Conservation (phyloP, 2,888 invertebrate genomes). For the Coelinius sp. region DNA sequence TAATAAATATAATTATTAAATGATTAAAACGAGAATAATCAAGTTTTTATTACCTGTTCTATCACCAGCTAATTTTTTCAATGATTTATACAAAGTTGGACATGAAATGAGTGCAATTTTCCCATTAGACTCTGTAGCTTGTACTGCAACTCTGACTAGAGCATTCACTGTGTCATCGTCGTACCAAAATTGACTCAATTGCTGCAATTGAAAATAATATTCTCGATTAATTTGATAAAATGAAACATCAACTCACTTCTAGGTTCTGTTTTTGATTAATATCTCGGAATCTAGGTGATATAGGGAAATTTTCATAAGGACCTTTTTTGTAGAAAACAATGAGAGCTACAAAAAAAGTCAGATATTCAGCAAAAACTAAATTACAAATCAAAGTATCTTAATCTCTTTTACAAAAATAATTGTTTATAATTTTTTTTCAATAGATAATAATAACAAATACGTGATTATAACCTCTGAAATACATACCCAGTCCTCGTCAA, state of each 20-base stretch:
- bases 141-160: conserved; percentile 79
- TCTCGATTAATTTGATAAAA: too few species aligned
- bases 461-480: not conserved
- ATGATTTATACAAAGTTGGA: conserved; percentile 84
- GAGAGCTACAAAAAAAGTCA: too few species aligned
- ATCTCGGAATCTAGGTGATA: too few species aligned
- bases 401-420: not conserved
- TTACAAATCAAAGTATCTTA: not conserved
- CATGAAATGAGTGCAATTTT: conserved; percentile 89
- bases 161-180: conserved; percentile 82
- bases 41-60: conserved; percentile 70
- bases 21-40: not conserved
- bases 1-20: conserved; percentile 46
- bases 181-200: conserved; percentile 99
- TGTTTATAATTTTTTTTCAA: not conserved
- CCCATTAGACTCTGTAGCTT: conserved; percentile 73
- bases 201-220: too few species aligned
- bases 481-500: conserved; percentile 88
- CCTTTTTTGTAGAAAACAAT: too few species aligned
- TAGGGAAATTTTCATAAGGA: too few species aligned
- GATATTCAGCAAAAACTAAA: not conserved
- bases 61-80: conserved; percentile 73
- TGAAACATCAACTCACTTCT: not conserved
- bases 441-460: conserved; percentile 1
- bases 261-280: not conserved